Conservation (phyloP, 53 echinoderm and acorn worm species). For the Arbacia lixula region DNA sequence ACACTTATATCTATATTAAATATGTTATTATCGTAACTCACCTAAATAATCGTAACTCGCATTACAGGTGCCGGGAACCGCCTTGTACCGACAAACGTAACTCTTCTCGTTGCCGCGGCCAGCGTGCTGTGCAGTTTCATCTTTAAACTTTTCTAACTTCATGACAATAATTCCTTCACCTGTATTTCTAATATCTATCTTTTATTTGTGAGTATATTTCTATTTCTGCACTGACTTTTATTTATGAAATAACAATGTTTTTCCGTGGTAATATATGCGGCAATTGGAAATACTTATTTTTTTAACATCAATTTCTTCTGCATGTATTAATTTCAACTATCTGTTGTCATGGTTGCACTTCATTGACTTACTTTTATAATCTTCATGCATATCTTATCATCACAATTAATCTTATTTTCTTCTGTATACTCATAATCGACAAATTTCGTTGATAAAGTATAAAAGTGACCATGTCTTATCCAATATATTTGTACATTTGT, state of each 20-base stretch:
- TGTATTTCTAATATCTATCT: neutral
- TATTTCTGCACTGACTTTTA: too few relatives aligned
- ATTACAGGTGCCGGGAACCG: conserved; percentile 21
- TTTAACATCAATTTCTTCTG: neutral
- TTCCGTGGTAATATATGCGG: too few relatives aligned
- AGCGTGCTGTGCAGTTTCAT: neutral
- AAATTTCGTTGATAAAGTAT: too few relatives aligned
- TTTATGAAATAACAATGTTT: too few relatives aligned
- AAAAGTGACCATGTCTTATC: too few relatives aligned
- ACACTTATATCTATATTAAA: too few relatives aligned
- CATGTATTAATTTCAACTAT: neutral
- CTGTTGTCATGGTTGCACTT: neutral
- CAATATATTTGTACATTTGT: too few relatives aligned
- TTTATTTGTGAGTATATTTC: conserved; percentile 6
- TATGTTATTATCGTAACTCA: too few relatives aligned
- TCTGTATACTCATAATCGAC: too few relatives aligned
- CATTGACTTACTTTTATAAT: neutral
- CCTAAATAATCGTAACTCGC: neutral
- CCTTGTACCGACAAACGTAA: conserved; percentile 4
- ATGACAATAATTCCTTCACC: neutral
- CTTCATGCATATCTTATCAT: too few relatives aligned
- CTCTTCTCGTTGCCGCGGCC: neutral
- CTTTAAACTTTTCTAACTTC: conserved; percentile 26
- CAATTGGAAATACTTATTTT: neutral
- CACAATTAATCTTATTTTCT: too few relatives aligned